A percentile compares a stretch with the other conserved stretches of the same genome.
phyloP scores from a whole-genome alignment of 2,797 vertebrate genomes.

The Tangara arthus region DNA sequence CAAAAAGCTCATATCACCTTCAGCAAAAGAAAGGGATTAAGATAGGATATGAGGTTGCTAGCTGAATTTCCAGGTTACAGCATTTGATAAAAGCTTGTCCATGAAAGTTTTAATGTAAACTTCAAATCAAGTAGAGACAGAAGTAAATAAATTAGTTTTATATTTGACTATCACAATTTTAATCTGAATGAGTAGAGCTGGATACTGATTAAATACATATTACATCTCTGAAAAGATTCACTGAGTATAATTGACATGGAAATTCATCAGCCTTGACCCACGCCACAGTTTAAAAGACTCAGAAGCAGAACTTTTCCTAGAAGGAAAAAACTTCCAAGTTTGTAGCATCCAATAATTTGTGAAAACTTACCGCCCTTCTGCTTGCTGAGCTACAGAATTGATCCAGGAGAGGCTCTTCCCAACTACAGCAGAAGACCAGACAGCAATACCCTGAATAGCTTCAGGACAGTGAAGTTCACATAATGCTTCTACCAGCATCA shows the following conservation, averaged over 20 bases:
- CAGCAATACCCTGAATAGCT: conserved; percentile 92
- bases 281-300: neutral
- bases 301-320: neutral
- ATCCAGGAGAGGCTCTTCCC: conserved; percentile 91
- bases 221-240: neutral
- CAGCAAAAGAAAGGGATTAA: neutral
- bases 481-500: conserved; percentile 93
- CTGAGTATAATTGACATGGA: neutral
- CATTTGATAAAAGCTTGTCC: neutral
- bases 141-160: neutral
- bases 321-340: neutral
- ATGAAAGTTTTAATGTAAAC: neutral
- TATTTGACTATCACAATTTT: neutral
- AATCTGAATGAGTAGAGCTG: neutral
- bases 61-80: neutral
- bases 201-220: neutral
- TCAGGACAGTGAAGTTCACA: conserved; percentile 96
- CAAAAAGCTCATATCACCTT: neutral
- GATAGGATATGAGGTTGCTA: neutral
- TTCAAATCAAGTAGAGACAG: neutral
- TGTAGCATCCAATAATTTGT: neutral
- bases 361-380: conserved; percentile 88
- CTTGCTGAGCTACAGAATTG: conserved; percentile 90
- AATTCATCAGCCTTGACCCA: neutral
- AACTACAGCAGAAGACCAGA: conserved; percentile 86